A percentile compares a stretch with the other conserved stretches of the same genome.
These are phyloP conservation scores for Papilio polytes DNA, from an alignment of 1,140 invertebrate species.

Conservation along the genomic window DNA sequence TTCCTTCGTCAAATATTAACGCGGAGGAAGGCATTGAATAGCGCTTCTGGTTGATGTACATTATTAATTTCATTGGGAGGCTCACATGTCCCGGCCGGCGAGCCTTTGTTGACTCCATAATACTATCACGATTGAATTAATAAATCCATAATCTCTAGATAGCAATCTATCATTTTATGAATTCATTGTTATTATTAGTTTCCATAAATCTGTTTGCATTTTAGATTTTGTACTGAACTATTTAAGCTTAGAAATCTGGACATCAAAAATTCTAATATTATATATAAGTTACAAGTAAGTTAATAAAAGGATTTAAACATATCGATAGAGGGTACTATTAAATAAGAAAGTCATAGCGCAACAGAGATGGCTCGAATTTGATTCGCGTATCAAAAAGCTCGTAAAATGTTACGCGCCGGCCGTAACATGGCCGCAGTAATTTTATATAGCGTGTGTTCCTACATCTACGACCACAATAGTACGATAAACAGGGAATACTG, in stretches of 20 bases:
- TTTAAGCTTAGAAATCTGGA: too few species aligned
- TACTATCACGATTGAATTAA: conserved; percentile 15
- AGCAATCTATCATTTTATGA: conserved; percentile 46
- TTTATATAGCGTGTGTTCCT: conserved; percentile 55
- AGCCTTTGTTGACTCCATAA: conserved; percentile 47
- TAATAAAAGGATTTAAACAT: conserved; percentile 41
- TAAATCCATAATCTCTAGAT: conserved; percentile 10
- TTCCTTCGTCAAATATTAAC: conserved; percentile 61
- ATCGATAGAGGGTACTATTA: too few species aligned
- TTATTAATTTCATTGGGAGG: conserved; percentile 57
- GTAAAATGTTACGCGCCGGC: conserved; percentile 59
- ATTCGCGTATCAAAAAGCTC: conserved; percentile 54
- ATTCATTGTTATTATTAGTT: conserved; percentile 37
- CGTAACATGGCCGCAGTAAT: conserved; percentile 57
- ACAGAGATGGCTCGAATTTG: conserved; percentile 58
- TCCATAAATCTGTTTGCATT: background rate
- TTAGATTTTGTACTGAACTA: too few species aligned
- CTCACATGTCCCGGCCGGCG: conserved; percentile 46
- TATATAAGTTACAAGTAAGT: background rate
- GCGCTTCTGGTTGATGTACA: conserved; percentile 52
- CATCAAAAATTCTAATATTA: background rate
- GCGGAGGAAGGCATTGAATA: conserved; percentile 50
- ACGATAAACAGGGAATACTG: too few species aligned
- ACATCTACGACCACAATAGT: conserved; percentile 43
- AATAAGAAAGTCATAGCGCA: conserved; percentile 50